Evolutionary conservation across 1,140 invertebrate genomes (phyloP), one percentile per base, ranked within the genome.

Genomic region (Drosophila pandora): DNA sequence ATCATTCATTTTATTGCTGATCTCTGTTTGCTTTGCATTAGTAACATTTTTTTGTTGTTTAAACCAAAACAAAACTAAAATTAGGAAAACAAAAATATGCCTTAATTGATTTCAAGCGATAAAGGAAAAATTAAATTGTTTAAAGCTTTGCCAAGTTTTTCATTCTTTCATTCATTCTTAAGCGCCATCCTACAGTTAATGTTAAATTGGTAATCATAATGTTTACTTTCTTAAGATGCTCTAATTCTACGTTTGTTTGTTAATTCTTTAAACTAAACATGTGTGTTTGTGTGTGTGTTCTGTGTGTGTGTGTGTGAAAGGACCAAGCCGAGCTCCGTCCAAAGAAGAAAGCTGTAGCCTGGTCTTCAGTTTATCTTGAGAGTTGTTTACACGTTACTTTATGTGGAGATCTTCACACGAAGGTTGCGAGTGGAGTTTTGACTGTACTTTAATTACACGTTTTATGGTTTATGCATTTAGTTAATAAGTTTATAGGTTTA

Each of bases 141-240:
- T 89, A 89, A 89, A 89, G 84, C 84, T 89, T 90, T 89, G 85
- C 85, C 85, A 89, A 89, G 85, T 89, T 89, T 65, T 74, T 69
- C 53, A 68, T 58, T 64, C 68, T 22, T 64, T 63, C 52, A 60
- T 47, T 63, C 62, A 32, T 62, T 50, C 73, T 58, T 71, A 56
- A 50, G 58, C 49, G 71, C 61, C 63, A 60, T 57, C 70, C 32
- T 77, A 81, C 2, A 25, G 79, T 72, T 72, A 82, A 85, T 75
- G 67, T 67, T 85, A 72, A 71, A 63, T 68, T 80, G 62, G 61
- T 76, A 84, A 69, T 81, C 62, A 71, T 82, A 61, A 74, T 74
- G 41, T 73, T 58, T 79, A 83, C 56, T 81, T 79, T 58, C 80
- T 83, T 84, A 74, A 57, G 71, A 73, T 77, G 63, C 34, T 73